A percentile compares a stretch with the other conserved stretches of the same genome.
These are phyloP conservation scores for Sinotaia quadrata DNA, from an alignment of 2,888 invertebrate species.

Conservation along the genomic window DNA sequence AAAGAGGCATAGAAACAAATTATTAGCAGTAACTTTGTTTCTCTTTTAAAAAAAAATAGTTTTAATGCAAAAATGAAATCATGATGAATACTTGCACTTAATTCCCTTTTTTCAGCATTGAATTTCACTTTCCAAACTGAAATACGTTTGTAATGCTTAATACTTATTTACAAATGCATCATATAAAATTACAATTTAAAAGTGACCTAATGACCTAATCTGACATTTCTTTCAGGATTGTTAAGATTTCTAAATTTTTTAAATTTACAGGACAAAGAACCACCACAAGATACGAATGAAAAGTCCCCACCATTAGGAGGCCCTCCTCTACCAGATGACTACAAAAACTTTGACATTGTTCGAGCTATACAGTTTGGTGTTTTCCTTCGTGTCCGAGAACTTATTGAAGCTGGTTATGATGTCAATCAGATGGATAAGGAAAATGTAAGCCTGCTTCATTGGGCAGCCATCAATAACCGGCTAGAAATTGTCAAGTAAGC, in stretches of 20 bases:
- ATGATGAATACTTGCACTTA: no score
- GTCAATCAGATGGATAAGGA: conserved; percentile 95
- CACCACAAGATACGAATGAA: neutral
- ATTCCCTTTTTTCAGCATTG: no score
- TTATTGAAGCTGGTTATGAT: conserved; percentile 89
- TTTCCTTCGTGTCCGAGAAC: conserved; percentile 79
- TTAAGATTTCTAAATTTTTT: neutral
- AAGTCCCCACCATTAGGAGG: neutral
- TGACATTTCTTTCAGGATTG: no score
- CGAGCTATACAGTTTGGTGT: conserved; percentile 91
- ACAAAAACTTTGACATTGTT: conserved; percentile 66
- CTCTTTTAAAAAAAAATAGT: no score
- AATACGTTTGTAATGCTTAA: no score
- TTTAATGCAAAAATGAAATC: no score
- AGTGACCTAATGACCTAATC: no score
- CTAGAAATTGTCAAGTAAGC: conserved; percentile 87
- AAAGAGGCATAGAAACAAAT: no score
- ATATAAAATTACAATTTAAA: no score
- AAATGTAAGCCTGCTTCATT: conserved; percentile 96
- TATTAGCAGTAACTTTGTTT: no score
- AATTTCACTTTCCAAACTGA: no score
- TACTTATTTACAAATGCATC: no score
- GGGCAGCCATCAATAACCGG: conserved; percentile 99
- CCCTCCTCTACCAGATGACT: conserved; percentile 51
- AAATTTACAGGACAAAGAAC: conserved; percentile 13